Evolutionary conservation across 2,113 vertebrate genomes (phyloP).

Genomic region (Hylia prasina): DNA sequence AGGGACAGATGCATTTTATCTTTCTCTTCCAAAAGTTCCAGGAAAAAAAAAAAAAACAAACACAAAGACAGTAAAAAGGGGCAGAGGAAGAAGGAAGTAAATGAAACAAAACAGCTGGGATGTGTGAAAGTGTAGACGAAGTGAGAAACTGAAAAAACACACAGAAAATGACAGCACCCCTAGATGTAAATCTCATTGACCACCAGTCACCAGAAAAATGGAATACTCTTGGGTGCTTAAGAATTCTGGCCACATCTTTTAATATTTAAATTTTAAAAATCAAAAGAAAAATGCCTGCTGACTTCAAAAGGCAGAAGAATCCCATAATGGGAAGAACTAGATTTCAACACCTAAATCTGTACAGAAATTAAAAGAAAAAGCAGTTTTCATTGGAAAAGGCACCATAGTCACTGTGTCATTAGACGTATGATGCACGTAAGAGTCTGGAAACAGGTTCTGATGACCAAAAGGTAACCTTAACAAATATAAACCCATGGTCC

Average conservation of each 20-base stretch:
- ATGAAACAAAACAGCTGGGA: not conserved
- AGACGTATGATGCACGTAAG: accelerated
- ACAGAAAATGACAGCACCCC: not conserved
- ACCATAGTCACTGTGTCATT: not conserved
- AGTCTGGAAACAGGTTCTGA: not conserved
- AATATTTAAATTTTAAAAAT: not conserved
- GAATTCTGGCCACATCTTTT: not conserved
- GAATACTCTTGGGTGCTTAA: not conserved
- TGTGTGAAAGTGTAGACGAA: not conserved
- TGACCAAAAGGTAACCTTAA: not conserved
- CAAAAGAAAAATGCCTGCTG: not conserved
- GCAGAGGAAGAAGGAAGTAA: not conserved
- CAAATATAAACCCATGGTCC: not conserved
- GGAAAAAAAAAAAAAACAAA: not conserved
- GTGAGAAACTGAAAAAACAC: not conserved
- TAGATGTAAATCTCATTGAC: not conserved
- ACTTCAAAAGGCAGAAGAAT: not conserved
- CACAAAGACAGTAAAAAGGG: not conserved
- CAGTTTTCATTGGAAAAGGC: not conserved
- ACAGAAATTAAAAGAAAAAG: not conserved
- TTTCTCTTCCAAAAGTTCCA: not conserved
- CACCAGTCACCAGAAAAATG: not conserved
- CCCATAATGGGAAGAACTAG: not conserved
- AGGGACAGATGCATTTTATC: not conserved
- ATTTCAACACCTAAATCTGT: not conserved